These are phyloP conservation scores for Trachemys scripta DNA, from an alignment of 2,113 vertebrate genomes.

Conservation along the genomic window DNA sequence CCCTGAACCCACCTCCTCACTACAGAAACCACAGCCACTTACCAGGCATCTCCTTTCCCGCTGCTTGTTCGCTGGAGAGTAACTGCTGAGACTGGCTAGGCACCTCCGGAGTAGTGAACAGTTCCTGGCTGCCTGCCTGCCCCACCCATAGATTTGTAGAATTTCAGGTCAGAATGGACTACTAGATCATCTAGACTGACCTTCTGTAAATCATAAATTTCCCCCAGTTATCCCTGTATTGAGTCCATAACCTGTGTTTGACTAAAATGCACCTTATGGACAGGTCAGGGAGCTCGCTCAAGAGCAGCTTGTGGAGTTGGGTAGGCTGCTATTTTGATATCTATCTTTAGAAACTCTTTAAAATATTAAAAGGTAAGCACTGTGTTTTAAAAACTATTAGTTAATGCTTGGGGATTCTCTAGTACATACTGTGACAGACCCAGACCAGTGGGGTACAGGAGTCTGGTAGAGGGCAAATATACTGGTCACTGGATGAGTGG, in stretches of 20 bases:
- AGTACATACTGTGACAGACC: too few species aligned
- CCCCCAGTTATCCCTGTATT: background rate
- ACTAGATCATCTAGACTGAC: background rate
- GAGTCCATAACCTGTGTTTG: background rate
- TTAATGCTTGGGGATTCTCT: background rate
- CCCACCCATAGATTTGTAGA: background rate
- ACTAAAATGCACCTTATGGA: background rate
- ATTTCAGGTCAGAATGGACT: background rate
- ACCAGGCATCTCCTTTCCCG: too few species aligned
- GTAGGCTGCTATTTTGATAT: background rate
- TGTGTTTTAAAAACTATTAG: background rate
- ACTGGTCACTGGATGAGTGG: too few species aligned
- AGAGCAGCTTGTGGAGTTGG: background rate
- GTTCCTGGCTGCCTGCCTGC: too few species aligned
- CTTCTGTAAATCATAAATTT: background rate
- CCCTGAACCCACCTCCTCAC: too few species aligned
- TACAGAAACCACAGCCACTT: too few species aligned
- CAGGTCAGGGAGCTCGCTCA: background rate
- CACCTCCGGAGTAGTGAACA: too few species aligned
- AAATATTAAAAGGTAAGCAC: background rate
- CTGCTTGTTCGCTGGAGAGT: too few species aligned
- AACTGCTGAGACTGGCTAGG: too few species aligned
- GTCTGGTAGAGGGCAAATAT: too few species aligned
- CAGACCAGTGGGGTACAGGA: too few species aligned
- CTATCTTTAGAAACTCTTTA: background rate